A percentile compares a stretch with the other conserved stretches of the same genome.
Conservation (phyloP, 2,113 vertebrate genomes). For the Apeltes quadracus region DNA sequence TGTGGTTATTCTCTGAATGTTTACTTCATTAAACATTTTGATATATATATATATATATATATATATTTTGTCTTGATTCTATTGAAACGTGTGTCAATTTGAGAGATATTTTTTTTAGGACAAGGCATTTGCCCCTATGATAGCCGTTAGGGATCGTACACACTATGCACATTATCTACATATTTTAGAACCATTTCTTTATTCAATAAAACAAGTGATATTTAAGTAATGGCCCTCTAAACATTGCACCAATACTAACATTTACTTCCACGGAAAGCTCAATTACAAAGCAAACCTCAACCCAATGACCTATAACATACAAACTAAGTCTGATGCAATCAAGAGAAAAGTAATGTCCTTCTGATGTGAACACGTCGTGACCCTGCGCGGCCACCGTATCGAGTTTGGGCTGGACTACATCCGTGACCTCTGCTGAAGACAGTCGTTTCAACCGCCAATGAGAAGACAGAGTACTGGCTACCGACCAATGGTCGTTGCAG, state of each 20-base stretch:
- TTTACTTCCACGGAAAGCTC: background rate
- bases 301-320: background rate
- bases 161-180: background rate
- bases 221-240: background rate
- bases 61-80: background rate
- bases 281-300: background rate
- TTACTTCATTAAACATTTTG: conserved; percentile 67
- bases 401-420: conserved; percentile 22
- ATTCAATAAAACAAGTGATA: background rate
- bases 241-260: background rate
- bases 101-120: background rate
- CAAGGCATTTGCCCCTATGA: background rate
- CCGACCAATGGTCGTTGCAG: conserved; percentile 52
- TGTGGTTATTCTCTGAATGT: conserved; percentile 33
- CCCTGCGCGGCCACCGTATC: conserved; percentile 38
- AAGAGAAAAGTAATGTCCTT: background rate
- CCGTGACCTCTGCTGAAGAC: conserved; percentile 29
- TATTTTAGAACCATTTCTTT: background rate
- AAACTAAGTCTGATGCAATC: conserved; percentile 51
- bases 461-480: background rate
- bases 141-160: background rate
- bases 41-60: conserved; percentile 33
- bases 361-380: accelerated
- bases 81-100: background rate
- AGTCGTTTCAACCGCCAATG: conserved; percentile 40